Evolutionary conservation across 2,888 invertebrate genomes (phyloP), one percentile per base, ranked within the genome.

Genomic region (Apoderus coryli): DNA sequence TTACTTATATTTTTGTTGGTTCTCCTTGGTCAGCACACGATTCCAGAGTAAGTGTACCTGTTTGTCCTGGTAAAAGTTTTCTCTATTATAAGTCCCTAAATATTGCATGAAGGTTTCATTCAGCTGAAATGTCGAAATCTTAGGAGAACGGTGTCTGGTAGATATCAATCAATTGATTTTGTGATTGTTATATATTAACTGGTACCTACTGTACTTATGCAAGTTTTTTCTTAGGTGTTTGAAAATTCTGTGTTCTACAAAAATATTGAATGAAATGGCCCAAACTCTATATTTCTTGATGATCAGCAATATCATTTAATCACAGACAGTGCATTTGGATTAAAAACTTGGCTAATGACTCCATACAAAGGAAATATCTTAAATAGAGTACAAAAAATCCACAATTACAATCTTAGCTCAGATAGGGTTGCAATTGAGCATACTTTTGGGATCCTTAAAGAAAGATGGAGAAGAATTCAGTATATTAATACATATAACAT

Each of bases 11-110:
- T 5, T 28, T 28, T 19, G 16, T 15, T 6, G 28, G 28, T 7
- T 28, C 16, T 28, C 28, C 28, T 28, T 15, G 28, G 9, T 28
- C 28, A 7, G 19, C 28, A 4, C 28, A 28, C 10, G 28, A 28
- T 22, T 28, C 28, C 11, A 28, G 28, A 10, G 28, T 28, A 28
- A 22, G n/a, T n/a, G n/a, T n/a, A n/a, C n/a, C n/a, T n/a, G n/a
- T n/a, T n/a, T n/a, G n/a, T n/a, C n/a, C n/a, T n/a, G n/a, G n/a
- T n/a, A n/a, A n/a, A n/a, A n/a, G n/a, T n/a, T n/a, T n/a, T n/a
- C n/a, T n/a, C n/a, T n/a, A n/a, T n/a, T n/a, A n/a, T n/a, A n/a
- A n/a, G n/a, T n/a, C n/a, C n/a, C n/a, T n/a, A n/a, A n/a, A n/a
- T n/a, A n/a, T n/a, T n/a, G n/a, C n/a, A n/a, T n/a, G n/a, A n/a